phyloP scores from a whole-genome alignment of 2,113 vertebrate species.

The Chunga burmeisteri region DNA sequence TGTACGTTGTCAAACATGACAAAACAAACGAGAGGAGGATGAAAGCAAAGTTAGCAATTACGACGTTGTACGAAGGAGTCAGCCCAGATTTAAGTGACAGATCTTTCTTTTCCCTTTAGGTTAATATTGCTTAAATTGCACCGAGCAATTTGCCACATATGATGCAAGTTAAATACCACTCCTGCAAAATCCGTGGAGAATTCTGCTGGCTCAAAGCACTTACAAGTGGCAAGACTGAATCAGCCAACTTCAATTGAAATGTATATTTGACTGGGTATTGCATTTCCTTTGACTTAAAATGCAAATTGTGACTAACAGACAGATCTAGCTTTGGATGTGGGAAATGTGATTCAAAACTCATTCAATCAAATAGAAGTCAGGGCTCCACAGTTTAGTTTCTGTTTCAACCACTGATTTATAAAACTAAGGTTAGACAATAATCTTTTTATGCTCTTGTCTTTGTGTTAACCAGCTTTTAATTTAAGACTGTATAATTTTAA shows the following conservation, averaged over 20 bases:
- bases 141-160: neutral
- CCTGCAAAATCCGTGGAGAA: neutral
- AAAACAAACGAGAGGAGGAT: neutral
- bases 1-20: neutral
- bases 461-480: neutral
- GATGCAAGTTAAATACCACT: conserved; percentile 21
- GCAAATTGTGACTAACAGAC: neutral
- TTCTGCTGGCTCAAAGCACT: conserved; percentile 5
- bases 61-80: neutral
- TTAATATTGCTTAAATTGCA: neutral
- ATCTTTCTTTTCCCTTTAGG: conserved; percentile 24
- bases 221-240: neutral
- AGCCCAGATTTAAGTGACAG: conserved; percentile 1
- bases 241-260: neutral
- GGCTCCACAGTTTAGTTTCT: neutral
- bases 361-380: neutral
- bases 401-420: neutral
- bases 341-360: neutral
- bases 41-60: conserved; percentile 13
- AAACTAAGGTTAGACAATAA: neutral
- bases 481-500: neutral
- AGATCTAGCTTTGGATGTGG: neutral
- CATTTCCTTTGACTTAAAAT: neutral
- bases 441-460: neutral
- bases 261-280: conserved; percentile 1